Evolutionary conservation across 2,113 vertebrate species (phyloP), one percentile per base, ranked within the genome.

Genomic region (Stictonetta naevosa): DNA sequence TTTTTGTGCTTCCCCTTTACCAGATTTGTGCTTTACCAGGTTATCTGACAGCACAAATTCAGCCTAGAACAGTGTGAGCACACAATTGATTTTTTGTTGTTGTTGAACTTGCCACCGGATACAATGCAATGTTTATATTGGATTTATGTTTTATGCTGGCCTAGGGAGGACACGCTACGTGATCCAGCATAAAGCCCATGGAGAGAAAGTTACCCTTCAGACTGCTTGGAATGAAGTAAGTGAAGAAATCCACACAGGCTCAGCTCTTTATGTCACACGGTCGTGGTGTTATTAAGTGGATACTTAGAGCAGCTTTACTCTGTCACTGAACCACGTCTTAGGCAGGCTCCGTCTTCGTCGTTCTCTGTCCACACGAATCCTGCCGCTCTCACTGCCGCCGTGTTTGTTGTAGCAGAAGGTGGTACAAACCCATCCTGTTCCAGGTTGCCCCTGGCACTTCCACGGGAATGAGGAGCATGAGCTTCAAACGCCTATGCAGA

Each of bases 71-170:
- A 77, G 48, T 18, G 34, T 48, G 44, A 85, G 58, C 11, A 77
- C 2, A 1, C 59, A 53, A 79, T 1, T 62, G 55, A 90, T 76
- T 91, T 83, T 42, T 38, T 48, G 38, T 38, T 38, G 38, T 48
- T 36, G 17, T 83, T 96, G 50, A 93, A 77, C 38, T 90, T 66
- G 50, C 53, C 62, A 82, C 22, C 25, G 84, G 34, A 84, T 46
- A 94, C 48, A 86, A 93, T 69, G 72, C 75, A 66, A 83, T 83
- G 83, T 94, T 94, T 92, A 53, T 77, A 88, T 50, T 92, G 44
- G 79, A 76, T 92, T 94, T 92, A 76, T 73, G 33, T 60, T 85
- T 90, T 93, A 60, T 80, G 71, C 34, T 73, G 82, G 78, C 31
- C 72, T 80, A 55, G 19, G 55, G 82, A 78, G 19, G 42, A 56